Evolutionary conservation across 2,797 vertebrate genomes (phyloP), one percentile per base, ranked within the genome.

Genomic region (Coreius guichenoti): DNA sequence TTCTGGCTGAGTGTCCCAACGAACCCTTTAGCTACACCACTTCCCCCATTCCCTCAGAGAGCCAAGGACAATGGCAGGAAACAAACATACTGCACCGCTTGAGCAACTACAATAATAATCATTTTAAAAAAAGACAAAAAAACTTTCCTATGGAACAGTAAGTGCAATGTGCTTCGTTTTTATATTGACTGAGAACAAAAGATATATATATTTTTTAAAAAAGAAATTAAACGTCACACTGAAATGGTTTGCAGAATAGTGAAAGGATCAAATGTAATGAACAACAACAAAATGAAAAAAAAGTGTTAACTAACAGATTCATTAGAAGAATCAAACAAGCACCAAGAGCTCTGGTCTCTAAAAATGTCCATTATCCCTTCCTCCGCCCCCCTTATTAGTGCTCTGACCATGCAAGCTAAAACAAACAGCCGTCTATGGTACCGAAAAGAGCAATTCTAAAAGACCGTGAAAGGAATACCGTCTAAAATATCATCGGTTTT

Each of bases 121-220:
- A 92, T 95, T 94, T 88, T 85, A 90, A 82, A 58, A 90, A 95
- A 95, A 95, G 90, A 94, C 92, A 95, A 95, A 94, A 95, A 96
- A 95, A 95, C 92, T 95, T 96, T 96, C 95, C 95, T 96, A 95
- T 95, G 94, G 96, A 96, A 95, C 95, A 96, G 95, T 95, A 95
- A 95, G 95, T 96, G 96, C 95, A 96, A 96, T 96, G 96, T 96
- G 95, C 95, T 95, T 96, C 93, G 94, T 96, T 96, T 96, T 96
- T 96, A 95, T 96, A 96, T 96, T 95, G 95, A 96, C 95, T 95
- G 94, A 96, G 94, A 96, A 96, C 95, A 96, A 96, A 95, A 95
- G 88, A 92, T 91, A 96, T 96, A 96, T 96, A 96, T 96, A 96
- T 96, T 96, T 96, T 96, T 94, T 78, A 96, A 95, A 96, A 95